Percentiles rank a stretch among this genome's conserved stretches.
These are phyloP conservation scores for Agrochola litura DNA, from an alignment of 2,888 invertebrate species.

Conservation along the genomic window DNA sequence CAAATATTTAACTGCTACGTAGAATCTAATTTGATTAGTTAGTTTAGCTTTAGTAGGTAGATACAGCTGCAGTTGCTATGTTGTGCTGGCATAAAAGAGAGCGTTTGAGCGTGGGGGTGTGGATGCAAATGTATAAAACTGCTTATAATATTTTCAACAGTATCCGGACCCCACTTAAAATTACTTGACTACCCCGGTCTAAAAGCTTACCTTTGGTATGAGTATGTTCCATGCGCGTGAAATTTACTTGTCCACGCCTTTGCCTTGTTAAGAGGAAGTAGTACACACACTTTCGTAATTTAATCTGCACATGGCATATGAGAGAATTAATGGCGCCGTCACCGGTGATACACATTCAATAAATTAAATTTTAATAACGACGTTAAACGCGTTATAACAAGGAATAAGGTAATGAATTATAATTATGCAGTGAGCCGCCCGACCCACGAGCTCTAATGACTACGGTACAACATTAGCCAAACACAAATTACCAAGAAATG, in stretches of 20 bases:
- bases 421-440: conserved; percentile 81
- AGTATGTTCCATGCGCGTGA: conserved; percentile 36
- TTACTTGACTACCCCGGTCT: conserved; percentile 24
- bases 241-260: conserved; percentile 52
- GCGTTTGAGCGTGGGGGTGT: no score
- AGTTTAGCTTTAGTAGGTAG: no score
- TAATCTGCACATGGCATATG: conserved; percentile 55
- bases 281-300: conserved; percentile 55
- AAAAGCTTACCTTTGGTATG: conserved; percentile 32
- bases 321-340: conserved; percentile 45
- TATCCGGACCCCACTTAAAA: no score
- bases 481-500: conserved; percentile 87
- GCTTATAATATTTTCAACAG: no score
- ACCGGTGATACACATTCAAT: conserved; percentile 57
- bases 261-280: conserved; percentile 44
- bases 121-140: no score
- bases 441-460: conserved; percentile 83
- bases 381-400: conserved; percentile 75
- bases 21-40: no score
- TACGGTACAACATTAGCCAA: conserved; percentile 86
- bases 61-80: no score
- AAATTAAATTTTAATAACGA: conserved; percentile 70
- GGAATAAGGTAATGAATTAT: conserved; percentile 85
- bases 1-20: no score
- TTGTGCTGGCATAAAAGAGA: no score